Evolutionary conservation across 2,113 vertebrate genomes (phyloP), one percentile per base, ranked within the genome.

Genomic region (Amphilophus citrinellus): DNA sequence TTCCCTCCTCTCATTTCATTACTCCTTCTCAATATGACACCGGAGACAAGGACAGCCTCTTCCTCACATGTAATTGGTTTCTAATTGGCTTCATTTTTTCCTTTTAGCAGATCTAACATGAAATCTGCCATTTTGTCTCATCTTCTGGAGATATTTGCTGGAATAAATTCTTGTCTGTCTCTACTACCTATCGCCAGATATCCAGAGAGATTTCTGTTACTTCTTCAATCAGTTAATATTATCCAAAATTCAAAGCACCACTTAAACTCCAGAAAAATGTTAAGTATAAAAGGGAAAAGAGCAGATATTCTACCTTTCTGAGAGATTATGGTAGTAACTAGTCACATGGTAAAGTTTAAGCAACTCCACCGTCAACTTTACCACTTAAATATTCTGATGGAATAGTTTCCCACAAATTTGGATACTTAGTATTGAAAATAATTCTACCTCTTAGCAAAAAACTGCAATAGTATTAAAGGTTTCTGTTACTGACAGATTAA

Each of bases 61-160:
- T 82, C 78, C 73, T 50, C 37, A 17, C 77, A 27, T 88, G 66
- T 91, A 93, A 93, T 91, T 90, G 90, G 65, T 88, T 92, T 91
- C 84, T 93, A 93, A 94, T 94, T 94, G 91, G 79, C 84, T 88
- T 71, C 30, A 14, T 87, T 85, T 78, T 83, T 88, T 84, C 78
- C 35, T 11, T 61, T 79, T 65, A 3, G 73, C 58, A 30, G 39
- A 85, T 88, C 61, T 77, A 82, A 91, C 91, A 89, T n/a, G 27
- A 76, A 90, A 90, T 85, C 87, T 90, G 90, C 58, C 90, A 85
- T 89, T 87, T 86, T 82, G 20, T 59, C 57, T 68, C 13, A 58
- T 89, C 86, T 84, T 90, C 58, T 59, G 1, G 35, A 60, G 63
- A 63, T 47, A 75, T 88, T 90, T 92, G 61, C 62, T 30, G n/a